Evolutionary conservation across 1,140 invertebrate genomes (phyloP).

Genomic region (Caerostris darwini): DNA sequence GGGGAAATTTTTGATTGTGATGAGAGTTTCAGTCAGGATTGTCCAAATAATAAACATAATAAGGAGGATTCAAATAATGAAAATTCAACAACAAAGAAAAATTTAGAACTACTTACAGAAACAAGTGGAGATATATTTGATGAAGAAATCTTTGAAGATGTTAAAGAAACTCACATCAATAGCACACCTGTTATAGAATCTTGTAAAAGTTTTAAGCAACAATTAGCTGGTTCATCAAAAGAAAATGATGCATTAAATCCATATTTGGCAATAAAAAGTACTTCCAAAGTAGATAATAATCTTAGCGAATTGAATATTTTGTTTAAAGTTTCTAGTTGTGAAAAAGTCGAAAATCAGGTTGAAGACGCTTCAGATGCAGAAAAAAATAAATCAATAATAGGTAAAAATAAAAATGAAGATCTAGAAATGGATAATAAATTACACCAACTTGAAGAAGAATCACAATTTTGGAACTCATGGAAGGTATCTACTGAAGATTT

Average conservation of each 20-base stretch:
- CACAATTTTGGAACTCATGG: constrained; percentile 55
- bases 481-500: background rate
- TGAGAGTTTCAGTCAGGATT: constrained; percentile 28
- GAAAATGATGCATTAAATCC: background rate
- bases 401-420: background rate
- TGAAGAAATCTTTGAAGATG: constrained; percentile 8
- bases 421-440: background rate
- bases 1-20: constrained; percentile 64
- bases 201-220: background rate
- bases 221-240: background rate
- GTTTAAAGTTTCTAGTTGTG: background rate
- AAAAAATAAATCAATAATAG: no score
- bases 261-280: background rate
- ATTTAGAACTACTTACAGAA: background rate
- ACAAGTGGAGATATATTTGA: constrained; percentile 56
- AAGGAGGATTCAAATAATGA: background rate
- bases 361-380: background rate
- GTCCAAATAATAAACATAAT: background rate
- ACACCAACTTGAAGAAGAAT: background rate
- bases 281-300: background rate
- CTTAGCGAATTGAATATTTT: background rate
- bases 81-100: background rate
- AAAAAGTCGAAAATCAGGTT: background rate
- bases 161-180: background rate
- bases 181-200: background rate